These are phyloP conservation scores for Papilio gigon DNA, from an alignment of 2,888 invertebrate genomes.

Conservation along the genomic window DNA sequence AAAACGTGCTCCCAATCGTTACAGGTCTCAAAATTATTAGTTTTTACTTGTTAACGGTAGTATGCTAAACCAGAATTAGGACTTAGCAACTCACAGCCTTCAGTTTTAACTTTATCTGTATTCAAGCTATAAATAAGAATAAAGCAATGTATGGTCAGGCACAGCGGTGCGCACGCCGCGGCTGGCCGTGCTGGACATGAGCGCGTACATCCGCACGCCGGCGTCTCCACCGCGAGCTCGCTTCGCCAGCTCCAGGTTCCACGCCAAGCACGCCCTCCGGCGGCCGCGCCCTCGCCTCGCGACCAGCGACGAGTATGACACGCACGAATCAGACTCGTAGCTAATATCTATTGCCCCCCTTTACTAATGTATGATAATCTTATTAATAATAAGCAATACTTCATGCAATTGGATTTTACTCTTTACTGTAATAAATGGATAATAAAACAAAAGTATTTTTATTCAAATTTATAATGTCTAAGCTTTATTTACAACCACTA, in stretches of 20 bases:
- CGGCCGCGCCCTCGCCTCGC: slow-evolving; percentile 50
- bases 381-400: too few relatives aligned
- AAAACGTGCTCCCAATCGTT: slow-evolving; percentile 63
- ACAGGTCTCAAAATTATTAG: too few relatives aligned
- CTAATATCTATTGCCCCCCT: not conserved
- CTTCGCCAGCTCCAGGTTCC: slow-evolving; percentile 44
- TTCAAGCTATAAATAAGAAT: not conserved
- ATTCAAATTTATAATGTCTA: slow-evolving; percentile 81
- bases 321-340: slow-evolving; percentile 68
- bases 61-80: too few relatives aligned
- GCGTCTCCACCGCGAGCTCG: slow-evolving; percentile 43
- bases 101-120: not conserved
- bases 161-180: slow-evolving; percentile 71
- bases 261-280: slow-evolving; percentile 50
- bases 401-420: not conserved
- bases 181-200: slow-evolving; percentile 70
- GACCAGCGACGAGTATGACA: slow-evolving; percentile 77
- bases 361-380: not conserved
- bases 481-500: slow-evolving; percentile 82
- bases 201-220: slow-evolving; percentile 69
- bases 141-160: slow-evolving; percentile 52
- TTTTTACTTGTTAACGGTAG: too few relatives aligned
- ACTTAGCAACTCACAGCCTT: too few relatives aligned
- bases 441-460: slow-evolving; percentile 68
- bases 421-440: slow-evolving; percentile 41